These are phyloP conservation scores for Paramormyrops kingsleyae DNA, from an alignment of 2,113 vertebrate species.

Conservation along the genomic window DNA sequence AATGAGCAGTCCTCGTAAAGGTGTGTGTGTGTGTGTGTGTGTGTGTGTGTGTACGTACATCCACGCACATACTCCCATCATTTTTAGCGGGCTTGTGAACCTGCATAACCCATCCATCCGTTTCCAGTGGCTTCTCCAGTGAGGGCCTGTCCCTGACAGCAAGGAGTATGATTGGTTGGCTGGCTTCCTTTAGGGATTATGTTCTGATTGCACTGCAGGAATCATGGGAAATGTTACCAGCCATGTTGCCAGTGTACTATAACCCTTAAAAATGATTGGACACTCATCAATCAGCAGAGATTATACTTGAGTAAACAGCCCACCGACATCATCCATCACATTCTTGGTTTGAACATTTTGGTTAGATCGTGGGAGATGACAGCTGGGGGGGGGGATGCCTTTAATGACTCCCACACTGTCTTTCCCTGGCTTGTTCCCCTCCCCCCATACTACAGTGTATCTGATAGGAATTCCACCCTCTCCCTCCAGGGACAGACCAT, in stretches of 20 bases:
- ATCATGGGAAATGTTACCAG: not conserved
- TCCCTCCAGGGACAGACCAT: constrained; percentile 76
- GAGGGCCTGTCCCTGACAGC: not conserved
- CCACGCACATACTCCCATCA: not conserved
- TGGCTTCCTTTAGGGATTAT: not conserved
- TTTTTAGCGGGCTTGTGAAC: not conserved
- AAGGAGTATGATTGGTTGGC: not conserved
- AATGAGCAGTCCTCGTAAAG: no score
- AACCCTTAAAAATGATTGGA: not conserved
- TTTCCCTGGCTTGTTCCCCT: not conserved
- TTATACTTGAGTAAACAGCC: not conserved
- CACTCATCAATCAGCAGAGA: not conserved
- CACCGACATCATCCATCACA: not conserved
- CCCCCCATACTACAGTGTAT: not conserved
- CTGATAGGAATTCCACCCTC: not conserved
- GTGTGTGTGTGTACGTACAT: not conserved
- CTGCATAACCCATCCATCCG: not conserved
- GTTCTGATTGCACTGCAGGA: not conserved
- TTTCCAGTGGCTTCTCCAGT: not conserved
- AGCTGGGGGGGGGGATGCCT: not conserved
- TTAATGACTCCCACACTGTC: not conserved
- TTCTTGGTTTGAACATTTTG: not conserved
- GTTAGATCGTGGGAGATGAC: not conserved
- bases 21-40: not conserved
- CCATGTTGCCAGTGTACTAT: not conserved